Evolutionary conservation across 2,113 vertebrate species (phyloP).

Genomic region (Crotalus viridis): DNA sequence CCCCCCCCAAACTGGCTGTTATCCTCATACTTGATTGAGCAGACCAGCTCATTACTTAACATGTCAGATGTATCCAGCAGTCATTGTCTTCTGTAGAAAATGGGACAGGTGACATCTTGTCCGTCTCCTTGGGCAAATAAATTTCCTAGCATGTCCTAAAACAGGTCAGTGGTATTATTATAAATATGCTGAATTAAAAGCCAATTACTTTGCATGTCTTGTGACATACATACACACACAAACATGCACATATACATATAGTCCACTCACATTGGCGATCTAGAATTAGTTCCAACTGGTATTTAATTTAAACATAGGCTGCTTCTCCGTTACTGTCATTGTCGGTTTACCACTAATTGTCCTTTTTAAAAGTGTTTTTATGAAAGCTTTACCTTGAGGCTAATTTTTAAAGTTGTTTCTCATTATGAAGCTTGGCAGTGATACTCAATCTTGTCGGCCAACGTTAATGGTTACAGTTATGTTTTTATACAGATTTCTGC

Average conservation of each 20-base stretch:
- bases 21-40: neutral
- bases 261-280: constrained; percentile 16
- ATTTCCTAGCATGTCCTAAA: neutral
- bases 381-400: constrained; percentile 52
- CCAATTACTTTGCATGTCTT: constrained; percentile 47
- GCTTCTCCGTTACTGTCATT: constrained; percentile 26
- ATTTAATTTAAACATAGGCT: constrained; percentile 23
- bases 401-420: constrained; percentile 67
- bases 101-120: neutral
- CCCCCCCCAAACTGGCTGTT: neutral
- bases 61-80: neutral
- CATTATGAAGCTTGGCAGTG: constrained; percentile 71
- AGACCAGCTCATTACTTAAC: neutral
- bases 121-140: neutral
- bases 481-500: constrained; percentile 70
- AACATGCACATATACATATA: constrained; percentile 28
- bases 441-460: constrained; percentile 47
- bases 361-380: constrained; percentile 38
- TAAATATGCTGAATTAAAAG: constrained; percentile 40
- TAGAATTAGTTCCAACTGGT: constrained; percentile 35
- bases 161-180: constrained; percentile 41
- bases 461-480: constrained; percentile 68
- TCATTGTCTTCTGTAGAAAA: neutral
- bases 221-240: constrained; percentile 39
- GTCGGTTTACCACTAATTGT: constrained; percentile 48